Percentiles rank a stretch among this genome's conserved stretches.
These are phyloP conservation scores for Eilema caniola DNA, from an alignment of 2,888 invertebrate genomes.

Conservation along the genomic window DNA sequence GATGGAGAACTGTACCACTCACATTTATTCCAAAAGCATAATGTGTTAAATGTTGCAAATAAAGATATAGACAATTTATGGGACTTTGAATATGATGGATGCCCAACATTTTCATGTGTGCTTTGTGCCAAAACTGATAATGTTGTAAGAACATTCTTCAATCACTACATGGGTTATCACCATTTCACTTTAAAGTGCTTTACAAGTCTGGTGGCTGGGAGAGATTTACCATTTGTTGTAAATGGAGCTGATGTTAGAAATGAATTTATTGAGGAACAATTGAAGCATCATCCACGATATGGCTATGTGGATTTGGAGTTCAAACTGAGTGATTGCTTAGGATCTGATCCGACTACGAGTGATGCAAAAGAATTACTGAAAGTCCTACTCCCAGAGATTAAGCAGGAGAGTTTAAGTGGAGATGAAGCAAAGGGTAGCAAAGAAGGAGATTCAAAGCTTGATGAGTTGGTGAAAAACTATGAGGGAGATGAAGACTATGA, in stretches of 20 bases:
- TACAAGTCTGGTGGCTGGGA: slow-evolving; percentile 71
- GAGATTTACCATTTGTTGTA: slow-evolving; percentile 72
- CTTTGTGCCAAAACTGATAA: slow-evolving; percentile 75
- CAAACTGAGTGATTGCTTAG: slow-evolving; percentile 44
- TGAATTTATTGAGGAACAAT: slow-evolving; percentile 70
- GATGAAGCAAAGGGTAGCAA: slow-evolving; percentile 54
- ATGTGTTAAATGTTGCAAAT: slow-evolving; percentile 66
- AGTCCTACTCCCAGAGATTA: slow-evolving; percentile 61
- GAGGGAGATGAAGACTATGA: slow-evolving; percentile 81
- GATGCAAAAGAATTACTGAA: slow-evolving; percentile 53
- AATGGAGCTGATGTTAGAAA: slow-evolving; percentile 76
- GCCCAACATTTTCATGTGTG: slow-evolving; percentile 69
- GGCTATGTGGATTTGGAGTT: slow-evolving; percentile 73
- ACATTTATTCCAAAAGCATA: slow-evolving; percentile 79
- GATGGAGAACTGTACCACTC: slow-evolving; percentile 73
- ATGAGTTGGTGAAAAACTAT: slow-evolving; percentile 61
- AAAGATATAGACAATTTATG: slow-evolving; percentile 71
- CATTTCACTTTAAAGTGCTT: slow-evolving; percentile 81
- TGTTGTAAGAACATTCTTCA: slow-evolving; percentile 67
- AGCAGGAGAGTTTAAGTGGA: slow-evolving; percentile 53
- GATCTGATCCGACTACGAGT: slow-evolving; percentile 34
- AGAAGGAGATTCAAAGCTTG: slow-evolving; percentile 36
- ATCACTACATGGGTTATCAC: slow-evolving; percentile 81
- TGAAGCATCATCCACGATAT: slow-evolving; percentile 65
- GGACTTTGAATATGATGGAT: slow-evolving; percentile 70